phyloP scores from a whole-genome alignment of 2,113 vertebrate genomes.

The Chionomys nivalis region DNA sequence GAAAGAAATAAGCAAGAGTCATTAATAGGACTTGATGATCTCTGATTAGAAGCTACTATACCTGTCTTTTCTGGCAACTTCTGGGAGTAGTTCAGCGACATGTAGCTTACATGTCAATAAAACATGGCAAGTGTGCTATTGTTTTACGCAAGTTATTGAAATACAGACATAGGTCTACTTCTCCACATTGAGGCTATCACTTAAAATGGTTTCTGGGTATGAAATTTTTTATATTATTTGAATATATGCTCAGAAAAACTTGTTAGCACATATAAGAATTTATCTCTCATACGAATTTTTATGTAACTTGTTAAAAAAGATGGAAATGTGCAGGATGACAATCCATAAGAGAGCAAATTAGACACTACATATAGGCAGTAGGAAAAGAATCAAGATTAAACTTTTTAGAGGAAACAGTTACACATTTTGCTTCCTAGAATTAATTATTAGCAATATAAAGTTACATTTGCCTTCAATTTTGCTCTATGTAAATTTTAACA shows the following conservation, averaged over 20 bases:
- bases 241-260: neutral
- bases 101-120: neutral
- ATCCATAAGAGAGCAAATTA: neutral
- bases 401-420: neutral
- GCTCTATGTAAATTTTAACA: neutral
- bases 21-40: neutral
- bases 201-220: too few species aligned
- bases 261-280: conserved; percentile 19
- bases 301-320: conserved; percentile 33
- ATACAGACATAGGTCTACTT: too few species aligned
- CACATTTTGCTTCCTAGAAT: neutral
- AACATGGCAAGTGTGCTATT: too few species aligned
- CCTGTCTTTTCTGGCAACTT: conserved; percentile 66
- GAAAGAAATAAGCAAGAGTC: neutral
- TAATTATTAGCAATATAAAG: neutral
- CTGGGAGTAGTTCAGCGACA: conserved; percentile 4
- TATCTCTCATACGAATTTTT: conserved; percentile 30
- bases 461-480: neutral
- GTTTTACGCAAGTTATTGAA: too few species aligned
- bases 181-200: too few species aligned
- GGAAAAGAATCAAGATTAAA: conserved; percentile 18
- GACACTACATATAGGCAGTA: neutral
- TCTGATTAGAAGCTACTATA: conserved; percentile 58
- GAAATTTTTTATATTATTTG: too few species aligned
- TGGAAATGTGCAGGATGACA: conserved; percentile 39